phyloP scores from a whole-genome alignment of 2,113 vertebrate genomes.

The Malurus elegans region DNA sequence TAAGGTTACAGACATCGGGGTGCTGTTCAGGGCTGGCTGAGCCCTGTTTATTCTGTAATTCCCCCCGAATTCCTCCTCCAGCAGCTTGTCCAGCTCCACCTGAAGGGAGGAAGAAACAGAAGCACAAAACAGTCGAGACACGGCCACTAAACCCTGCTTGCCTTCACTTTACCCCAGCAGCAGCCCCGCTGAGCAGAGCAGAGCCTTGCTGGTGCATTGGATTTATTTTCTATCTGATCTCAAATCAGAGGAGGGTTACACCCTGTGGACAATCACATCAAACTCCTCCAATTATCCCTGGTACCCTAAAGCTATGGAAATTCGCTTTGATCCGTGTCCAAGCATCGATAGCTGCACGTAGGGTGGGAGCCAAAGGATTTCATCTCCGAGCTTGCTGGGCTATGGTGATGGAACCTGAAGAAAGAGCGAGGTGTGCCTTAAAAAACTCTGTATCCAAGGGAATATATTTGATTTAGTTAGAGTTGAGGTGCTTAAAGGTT shows the following conservation, averaged over 20 bases:
- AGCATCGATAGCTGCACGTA: neutral
- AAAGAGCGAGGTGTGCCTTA: neutral
- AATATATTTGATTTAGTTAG: neutral
- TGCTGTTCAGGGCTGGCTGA: neutral
- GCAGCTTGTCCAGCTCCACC: neutral
- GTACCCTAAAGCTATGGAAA: neutral
- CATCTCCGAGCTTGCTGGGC: neutral
- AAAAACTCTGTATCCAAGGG: neutral
- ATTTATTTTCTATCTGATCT: neutral
- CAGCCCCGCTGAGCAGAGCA: neutral
- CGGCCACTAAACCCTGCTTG: neutral
- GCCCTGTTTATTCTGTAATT: neutral
- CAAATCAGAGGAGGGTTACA: neutral
- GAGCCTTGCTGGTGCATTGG: neutral
- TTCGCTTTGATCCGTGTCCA: neutral
- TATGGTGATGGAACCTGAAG: neutral
- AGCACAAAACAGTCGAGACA: fast-evolving
- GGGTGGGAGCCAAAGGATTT: neutral
- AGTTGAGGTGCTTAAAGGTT: neutral
- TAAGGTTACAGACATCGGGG: neutral
- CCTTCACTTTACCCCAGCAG: neutral
- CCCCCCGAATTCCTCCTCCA: neutral
- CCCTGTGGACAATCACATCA: neutral
- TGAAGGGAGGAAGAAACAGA: neutral
- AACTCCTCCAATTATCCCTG: neutral